Evolutionary conservation across 1,140 invertebrate genomes (phyloP).

Genomic region (Lanistes nyassanus): DNA sequence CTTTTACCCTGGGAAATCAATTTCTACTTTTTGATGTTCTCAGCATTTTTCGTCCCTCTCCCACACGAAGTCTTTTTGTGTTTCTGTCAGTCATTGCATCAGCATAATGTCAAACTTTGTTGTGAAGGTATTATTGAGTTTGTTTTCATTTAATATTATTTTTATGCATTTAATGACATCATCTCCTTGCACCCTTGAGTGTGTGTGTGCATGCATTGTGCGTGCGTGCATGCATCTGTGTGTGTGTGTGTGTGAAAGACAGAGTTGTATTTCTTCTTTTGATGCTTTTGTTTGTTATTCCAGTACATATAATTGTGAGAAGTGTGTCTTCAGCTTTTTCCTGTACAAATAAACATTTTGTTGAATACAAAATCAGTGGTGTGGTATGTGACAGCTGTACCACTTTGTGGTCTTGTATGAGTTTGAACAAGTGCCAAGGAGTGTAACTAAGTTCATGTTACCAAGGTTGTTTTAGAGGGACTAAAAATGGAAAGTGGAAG

Average conservation of each 20-base stretch:
- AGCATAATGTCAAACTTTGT: too few relatives aligned
- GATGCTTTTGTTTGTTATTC: not conserved
- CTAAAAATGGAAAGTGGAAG: too few relatives aligned
- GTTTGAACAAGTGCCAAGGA: not conserved
- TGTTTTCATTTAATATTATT: too few relatives aligned
- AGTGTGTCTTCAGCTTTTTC: not conserved
- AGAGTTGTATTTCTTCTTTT: not conserved
- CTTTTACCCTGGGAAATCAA: not conserved
- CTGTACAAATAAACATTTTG: not conserved
- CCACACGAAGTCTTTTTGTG: not conserved
- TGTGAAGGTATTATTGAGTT: too few relatives aligned
- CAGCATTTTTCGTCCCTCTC: not conserved
- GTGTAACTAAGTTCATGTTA: not conserved
- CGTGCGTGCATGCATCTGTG: not conserved
- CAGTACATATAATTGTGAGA: not conserved
- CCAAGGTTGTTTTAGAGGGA: too few relatives aligned
- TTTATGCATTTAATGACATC: too few relatives aligned
- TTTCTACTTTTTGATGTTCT: not conserved
- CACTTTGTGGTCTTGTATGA: not conserved
- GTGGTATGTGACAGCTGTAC: too few relatives aligned
- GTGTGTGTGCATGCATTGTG: slow-evolving; percentile 8
- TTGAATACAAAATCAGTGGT: too few relatives aligned
- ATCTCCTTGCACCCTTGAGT: not conserved
- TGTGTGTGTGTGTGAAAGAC: not conserved
- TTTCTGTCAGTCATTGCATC: not conserved